Evolutionary conservation across 2,113 vertebrate species (phyloP), one percentile per base, ranked within the genome.

Genomic region (Notothenia rossii): DNA sequence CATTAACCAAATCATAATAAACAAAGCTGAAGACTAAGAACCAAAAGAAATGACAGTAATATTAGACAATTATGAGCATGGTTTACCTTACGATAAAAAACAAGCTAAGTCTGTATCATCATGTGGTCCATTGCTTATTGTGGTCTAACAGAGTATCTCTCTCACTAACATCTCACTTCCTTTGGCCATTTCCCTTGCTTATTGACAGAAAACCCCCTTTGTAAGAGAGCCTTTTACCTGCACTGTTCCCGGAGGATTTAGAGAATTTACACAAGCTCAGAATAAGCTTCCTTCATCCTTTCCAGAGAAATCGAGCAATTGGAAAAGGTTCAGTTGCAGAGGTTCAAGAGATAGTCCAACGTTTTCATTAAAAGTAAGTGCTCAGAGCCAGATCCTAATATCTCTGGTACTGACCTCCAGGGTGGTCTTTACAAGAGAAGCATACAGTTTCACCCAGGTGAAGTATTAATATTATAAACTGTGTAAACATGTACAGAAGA

Each of bases 181-280:
- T 48, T 45, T 6, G 62, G 36, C 25, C 25, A 69, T 65, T 81
- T 81, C 29, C 49, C 43, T 53, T 18, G 53, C 46, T 82, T 81
- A 81, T 64, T 81, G 84, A 87, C 79, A 81, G 86, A 83, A 85
- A 84, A 84, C 46, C 18, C 11, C 50, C 53, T 85, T 77, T 72
- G 60, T 62, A 53, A 67, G 54, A 72, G 43, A 79, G 56, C 61
- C 84, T 86, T 92, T 92, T 88, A 85, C 86, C 86, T 81, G 2
- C 75, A 81, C 60, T 46, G 59, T 82, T 88, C 86, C 88, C 85
- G 48, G 53, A 71, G 85, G 87, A 82, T 82, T 86, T 64, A 25
- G 66, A 71, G 40, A 89, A 79, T 87, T 86, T 84, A 91, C 59
- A 86, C 75, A 71, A 64, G 78, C 65, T 69, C 76, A 83, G 83